These are phyloP conservation scores for Apamea crenata DNA, from an alignment of 2,888 invertebrate genomes.

Conservation along the genomic window DNA sequence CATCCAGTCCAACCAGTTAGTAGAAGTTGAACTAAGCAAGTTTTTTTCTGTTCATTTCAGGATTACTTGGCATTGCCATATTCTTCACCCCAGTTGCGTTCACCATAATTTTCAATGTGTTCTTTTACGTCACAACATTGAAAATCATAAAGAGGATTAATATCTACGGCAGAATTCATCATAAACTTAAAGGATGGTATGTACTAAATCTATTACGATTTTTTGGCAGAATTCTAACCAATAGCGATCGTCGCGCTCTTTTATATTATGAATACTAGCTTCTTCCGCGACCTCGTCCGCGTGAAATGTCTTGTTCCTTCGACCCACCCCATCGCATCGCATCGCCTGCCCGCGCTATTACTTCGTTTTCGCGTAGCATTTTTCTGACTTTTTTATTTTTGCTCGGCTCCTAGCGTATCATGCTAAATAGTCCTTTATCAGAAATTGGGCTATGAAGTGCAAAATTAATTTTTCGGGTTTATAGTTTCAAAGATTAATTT, in stretches of 20 bases:
- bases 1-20: not conserved
- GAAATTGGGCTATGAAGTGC: no score
- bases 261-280: not conserved
- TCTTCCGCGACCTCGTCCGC: not conserved
- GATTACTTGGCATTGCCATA: slow-evolving; percentile 95
- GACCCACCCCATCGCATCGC: no score
- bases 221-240: not conserved
- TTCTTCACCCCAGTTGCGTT: slow-evolving; percentile 96
- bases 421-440: no score
- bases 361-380: no score
- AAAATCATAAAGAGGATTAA: slow-evolving; percentile 95
- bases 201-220: slow-evolving; percentile 44
- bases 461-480: no score
- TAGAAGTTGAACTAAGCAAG: not conserved
- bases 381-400: no score
- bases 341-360: no score
- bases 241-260: not conserved
- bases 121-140: slow-evolving; percentile 94
- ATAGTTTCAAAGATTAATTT: no score
- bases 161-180: slow-evolving; percentile 96
- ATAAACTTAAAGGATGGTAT: slow-evolving; percentile 96
- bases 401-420: no score
- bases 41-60: slow-evolving; percentile 81
- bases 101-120: slow-evolving; percentile 94
- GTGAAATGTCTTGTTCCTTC: not conserved